Conservation (phyloP, 2,113 vertebrate species). For the Dicrurus megarhynchus region DNA sequence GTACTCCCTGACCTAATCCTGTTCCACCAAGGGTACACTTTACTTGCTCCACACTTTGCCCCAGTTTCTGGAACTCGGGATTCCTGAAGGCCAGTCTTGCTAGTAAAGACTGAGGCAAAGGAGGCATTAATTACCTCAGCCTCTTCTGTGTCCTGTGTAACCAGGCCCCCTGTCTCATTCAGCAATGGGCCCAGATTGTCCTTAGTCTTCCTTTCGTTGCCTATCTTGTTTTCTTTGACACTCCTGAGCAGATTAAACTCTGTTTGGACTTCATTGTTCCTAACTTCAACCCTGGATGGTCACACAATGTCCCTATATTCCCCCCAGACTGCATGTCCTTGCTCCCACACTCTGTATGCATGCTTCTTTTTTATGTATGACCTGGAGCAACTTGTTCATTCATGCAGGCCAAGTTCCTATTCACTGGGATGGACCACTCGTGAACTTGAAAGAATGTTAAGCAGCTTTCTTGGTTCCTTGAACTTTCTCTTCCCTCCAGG, state of each 20-base stretch:
- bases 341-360: too few relatives aligned
- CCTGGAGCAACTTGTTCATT: background rate
- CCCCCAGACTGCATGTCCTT: background rate
- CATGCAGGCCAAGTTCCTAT: background rate
- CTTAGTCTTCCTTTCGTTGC: background rate
- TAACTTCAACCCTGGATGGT: background rate
- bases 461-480: background rate
- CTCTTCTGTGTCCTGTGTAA: background rate
- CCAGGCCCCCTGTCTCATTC: too few relatives aligned
- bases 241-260: background rate
- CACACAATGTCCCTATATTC: background rate
- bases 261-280: background rate
- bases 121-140: background rate
- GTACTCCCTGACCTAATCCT: background rate
- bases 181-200: background rate
- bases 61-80: background rate
- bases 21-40: background rate
- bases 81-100: background rate
- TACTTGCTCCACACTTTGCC: background rate
- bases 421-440: background rate
- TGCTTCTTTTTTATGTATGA: background rate
- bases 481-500: background rate
- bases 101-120: background rate
- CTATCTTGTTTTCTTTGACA: background rate
- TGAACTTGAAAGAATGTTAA: background rate